Conservation (phyloP, 1,140 invertebrate genomes). For the Hyposmocoma kahamanoa region DNA sequence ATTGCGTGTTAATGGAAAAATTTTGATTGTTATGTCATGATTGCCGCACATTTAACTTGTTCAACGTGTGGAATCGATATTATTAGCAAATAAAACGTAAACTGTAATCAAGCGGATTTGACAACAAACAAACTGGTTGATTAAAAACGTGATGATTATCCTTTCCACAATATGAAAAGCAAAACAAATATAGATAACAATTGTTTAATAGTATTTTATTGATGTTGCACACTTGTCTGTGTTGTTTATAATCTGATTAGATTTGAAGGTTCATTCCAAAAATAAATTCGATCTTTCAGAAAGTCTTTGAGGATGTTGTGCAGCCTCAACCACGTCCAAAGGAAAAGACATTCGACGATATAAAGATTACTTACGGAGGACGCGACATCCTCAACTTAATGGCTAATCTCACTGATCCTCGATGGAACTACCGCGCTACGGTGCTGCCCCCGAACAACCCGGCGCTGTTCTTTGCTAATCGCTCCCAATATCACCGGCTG, state of each 20-base stretch:
- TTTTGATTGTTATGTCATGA: conserved; percentile 17
- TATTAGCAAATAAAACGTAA: too few species aligned
- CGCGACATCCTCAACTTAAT: conserved; percentile 66
- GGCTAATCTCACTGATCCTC: conserved; percentile 55
- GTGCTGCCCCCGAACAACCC: conserved; percentile 67
- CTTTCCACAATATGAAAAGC: too few species aligned
- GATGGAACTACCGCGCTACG: conserved; percentile 61
- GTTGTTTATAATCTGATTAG: too few species aligned
- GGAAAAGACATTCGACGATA: conserved; percentile 47
- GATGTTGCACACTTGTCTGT: too few species aligned
- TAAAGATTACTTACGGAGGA: conserved; percentile 56
- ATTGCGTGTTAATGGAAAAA: conserved; percentile 53
- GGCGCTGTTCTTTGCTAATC: conserved; percentile 67
- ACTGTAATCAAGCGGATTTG: too few species aligned
- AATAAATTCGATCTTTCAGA: too few species aligned
- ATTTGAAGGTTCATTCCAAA: too few species aligned
- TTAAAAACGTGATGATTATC: too few species aligned
- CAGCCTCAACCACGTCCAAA: conserved; percentile 59
- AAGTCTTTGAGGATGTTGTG: conserved; percentile 58
- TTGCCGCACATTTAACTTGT: not conserved
- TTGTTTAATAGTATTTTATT: too few species aligned
- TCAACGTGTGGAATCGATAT: too few species aligned
- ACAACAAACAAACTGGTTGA: too few species aligned
- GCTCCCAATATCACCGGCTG: conserved; percentile 69
- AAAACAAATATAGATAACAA: too few species aligned